Percentiles rank a stretch among this genome's conserved stretches.
Evolutionary conservation across 2,888 invertebrate genomes (phyloP).

Genomic region (Fragum whitleyi): DNA sequence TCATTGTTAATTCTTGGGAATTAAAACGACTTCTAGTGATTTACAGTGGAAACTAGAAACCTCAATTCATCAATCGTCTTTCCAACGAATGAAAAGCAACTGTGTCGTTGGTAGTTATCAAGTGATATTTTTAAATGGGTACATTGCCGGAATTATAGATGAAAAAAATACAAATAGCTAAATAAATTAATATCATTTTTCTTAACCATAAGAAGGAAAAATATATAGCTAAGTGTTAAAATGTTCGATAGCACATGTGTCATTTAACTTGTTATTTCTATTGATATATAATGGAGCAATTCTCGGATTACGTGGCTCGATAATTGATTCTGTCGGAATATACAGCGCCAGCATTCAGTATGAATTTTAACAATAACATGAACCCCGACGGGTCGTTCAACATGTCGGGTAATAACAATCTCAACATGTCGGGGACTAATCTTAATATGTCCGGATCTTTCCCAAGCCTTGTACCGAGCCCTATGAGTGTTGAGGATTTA

Average conservation of each 20-base stretch:
- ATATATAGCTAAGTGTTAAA: not conserved
- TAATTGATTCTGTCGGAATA: not conserved
- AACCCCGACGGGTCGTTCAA: not conserved
- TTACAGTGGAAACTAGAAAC: no score
- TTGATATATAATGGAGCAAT: not conserved
- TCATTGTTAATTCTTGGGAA: no score
- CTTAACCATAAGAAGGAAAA: no score
- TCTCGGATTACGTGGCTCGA: not conserved
- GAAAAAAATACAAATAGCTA: no score
- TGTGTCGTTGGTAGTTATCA: no score
- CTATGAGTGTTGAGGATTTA: constrained; percentile 1
- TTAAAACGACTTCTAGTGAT: no score
- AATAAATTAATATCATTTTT: no score
- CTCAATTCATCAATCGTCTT: no score
- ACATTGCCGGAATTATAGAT: no score
- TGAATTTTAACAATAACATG: constrained; percentile 22
- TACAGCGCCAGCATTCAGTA: not conserved
- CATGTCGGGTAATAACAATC: not conserved
- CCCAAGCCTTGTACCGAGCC: not conserved
- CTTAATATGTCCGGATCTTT: constrained; percentile 9
- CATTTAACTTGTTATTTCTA: not conserved
- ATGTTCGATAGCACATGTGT: not conserved
- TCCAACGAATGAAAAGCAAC: no score
- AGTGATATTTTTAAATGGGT: no score
- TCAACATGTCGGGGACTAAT: not conserved